Evolutionary conservation across 2,797 vertebrate genomes (phyloP), one percentile per base, ranked within the genome.

Genomic region (Moxostoma hubbsi): DNA sequence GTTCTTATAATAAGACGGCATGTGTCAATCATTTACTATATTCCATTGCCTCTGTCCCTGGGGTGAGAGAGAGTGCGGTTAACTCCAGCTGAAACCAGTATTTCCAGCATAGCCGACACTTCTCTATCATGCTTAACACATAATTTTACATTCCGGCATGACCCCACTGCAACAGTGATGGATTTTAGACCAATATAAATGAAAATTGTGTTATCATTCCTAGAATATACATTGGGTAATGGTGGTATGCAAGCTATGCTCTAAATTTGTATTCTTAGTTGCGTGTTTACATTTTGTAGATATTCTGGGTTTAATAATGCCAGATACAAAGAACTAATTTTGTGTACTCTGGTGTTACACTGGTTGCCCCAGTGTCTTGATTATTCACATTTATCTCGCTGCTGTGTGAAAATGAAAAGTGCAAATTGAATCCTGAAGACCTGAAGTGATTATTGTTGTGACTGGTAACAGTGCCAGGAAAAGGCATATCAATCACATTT

Each of bases 1-100:
- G 74, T 65, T 71, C 36, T 88, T 89, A 89, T 88, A 87, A 89
- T 62, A 62, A 24, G 47, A 54, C 7, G 16, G 47, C 0, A 6
- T 7, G 13, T 53, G 66, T 70, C 75, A 68, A 61, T 58, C 46
- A 61, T 8, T 50, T 8, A 11, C 11, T 36, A 11, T 43, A 45
- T 65, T 50, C 11, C 15, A 9, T 18, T 10, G 49, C 49, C 16
- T 70, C 6, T 24, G 11, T 61, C 47, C 15, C 75, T 47, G 6
- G 45, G 57, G 47, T 51, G 49, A 49, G 45, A 45, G 9, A 8
- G 49, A 54, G 36, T 36, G 36, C 4, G 3, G 36, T 3, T 36
- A 36, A 36, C 36, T 36, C 36, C 50, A 45, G 59, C 72, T 74
- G 49, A 63, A 24, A 74, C 24, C 49, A 53, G 49, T 9, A 46